Evolutionary conservation across 2,797 vertebrate species (phyloP).

Genomic region (Serranus cabrilla): DNA sequence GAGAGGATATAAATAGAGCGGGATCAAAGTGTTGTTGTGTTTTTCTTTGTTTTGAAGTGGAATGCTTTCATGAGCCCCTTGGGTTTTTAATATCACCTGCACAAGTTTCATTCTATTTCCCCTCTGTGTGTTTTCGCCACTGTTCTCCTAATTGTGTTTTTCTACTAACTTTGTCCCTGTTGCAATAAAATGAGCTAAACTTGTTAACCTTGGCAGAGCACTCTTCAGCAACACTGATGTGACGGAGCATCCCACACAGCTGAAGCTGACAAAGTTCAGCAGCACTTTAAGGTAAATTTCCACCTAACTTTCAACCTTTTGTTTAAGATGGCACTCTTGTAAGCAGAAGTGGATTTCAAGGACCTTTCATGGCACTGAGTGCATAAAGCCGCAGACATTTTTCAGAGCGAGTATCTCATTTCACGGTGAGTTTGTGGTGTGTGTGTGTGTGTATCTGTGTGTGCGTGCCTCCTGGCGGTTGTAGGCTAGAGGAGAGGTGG

Average conservation of each 20-base stretch:
- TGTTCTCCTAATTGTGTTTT: constrained; percentile 25
- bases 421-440: constrained; percentile 44
- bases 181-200: constrained; percentile 31
- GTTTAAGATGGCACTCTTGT: constrained; percentile 40
- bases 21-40: constrained; percentile 38
- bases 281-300: constrained; percentile 28
- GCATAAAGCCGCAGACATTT: constrained; percentile 49
- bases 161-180: constrained; percentile 8
- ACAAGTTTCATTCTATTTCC: constrained; percentile 22
- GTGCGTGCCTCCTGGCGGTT: constrained; percentile 24
- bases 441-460: neutral
- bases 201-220: constrained; percentile 36
- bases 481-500: constrained; percentile 46
- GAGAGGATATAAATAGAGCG: constrained; percentile 32
- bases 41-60: constrained; percentile 45
- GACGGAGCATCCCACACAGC: constrained; percentile 18
- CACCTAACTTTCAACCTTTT: constrained; percentile 44
- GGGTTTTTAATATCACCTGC: constrained; percentile 44
- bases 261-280: constrained; percentile 42
- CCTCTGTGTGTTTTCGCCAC: constrained; percentile 19
- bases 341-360: constrained; percentile 60
- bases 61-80: constrained; percentile 29
- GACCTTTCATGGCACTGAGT: constrained; percentile 36
- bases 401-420: constrained; percentile 54
- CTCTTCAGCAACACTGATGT: constrained; percentile 7